Evolutionary conservation across 2,888 invertebrate species (phyloP), one percentile per base, ranked within the genome.

Genomic region (Muschampia plurimacula): DNA sequence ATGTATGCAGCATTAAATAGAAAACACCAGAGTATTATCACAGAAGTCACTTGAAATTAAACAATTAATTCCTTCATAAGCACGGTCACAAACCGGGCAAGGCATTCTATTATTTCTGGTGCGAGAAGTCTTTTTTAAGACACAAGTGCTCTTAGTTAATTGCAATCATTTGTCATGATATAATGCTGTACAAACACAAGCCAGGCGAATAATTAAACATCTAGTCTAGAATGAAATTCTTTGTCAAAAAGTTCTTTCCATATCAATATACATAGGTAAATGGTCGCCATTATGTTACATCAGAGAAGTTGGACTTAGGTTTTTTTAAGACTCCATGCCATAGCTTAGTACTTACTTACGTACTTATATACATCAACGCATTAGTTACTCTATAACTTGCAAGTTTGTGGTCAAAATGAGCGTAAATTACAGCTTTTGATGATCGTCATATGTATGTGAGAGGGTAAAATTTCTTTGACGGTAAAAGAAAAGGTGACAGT

Each of bases 111-210:
- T 70, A 70, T 65, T 64, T 65, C 69, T 69, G 69, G 32, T 64
- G 64, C 49, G 59, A 15, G 70, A 59, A 66, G 65, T 59, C 49
- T 66, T 71, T 71, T 71, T 59, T 63, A 55, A 69, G 71, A 71
- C 44, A 71, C 70, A 36, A 62, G 36, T 36, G 62, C 62, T 70
- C 46, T 65, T 66, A 71, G 71, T 59, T 66, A 71, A 71, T 71
- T 71, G 59, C 71, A 60, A 65, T 71, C 65, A 60, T 71, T 71
- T 49, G 64, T 71, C 71, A 71, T 71, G 71, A 49, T 71, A 65
- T 66, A 71, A 66, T 65, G 70, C 46, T 46, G 39, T 52, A 70
- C 65, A 39, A 57, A 71, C 22, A 70, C 55, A 65, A 66, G 22
- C 39, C 60, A 66, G 28, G 41, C 39, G 65, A 60, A 66, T 60